These are phyloP conservation scores for Idaea aversata DNA, from an alignment of 2,888 invertebrate genomes.

Conservation along the genomic window DNA sequence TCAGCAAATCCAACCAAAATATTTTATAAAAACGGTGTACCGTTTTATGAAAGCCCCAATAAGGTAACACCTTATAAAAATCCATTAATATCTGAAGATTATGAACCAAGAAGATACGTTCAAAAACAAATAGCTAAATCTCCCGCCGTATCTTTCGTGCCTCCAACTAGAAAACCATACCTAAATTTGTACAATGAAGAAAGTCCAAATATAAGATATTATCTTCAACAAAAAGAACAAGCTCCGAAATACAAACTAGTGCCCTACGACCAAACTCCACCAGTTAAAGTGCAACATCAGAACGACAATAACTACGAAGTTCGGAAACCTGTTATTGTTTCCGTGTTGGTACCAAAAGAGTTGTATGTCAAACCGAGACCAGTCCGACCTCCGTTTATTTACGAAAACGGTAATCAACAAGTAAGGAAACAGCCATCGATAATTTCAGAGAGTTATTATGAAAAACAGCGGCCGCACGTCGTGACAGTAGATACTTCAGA, in stretches of 20 bases:
- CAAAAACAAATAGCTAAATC: conserved; percentile 50
- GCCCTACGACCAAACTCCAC: conserved; percentile 76
- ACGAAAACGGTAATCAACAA: conserved; percentile 50
- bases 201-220: conserved; percentile 57
- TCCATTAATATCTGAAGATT: conserved; percentile 46
- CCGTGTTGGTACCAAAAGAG: conserved; percentile 50
- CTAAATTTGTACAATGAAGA: conserved; percentile 54
- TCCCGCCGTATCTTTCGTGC: conserved; percentile 36
- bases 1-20: conserved; percentile 70
- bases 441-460: conserved; percentile 67
- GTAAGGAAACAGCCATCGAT: conserved; percentile 51
- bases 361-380: conserved; percentile 60
- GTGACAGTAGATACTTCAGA: conserved; percentile 48
- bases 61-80: conserved; percentile 52
- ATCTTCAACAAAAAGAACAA: conserved; percentile 59
- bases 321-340: conserved; percentile 47
- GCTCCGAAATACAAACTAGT: conserved; percentile 67
- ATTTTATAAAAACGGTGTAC: conserved; percentile 59
- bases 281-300: conserved; percentile 41
- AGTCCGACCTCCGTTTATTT: conserved; percentile 49
- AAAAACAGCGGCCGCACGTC: conserved; percentile 49
- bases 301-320: conserved; percentile 43
- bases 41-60: conserved; percentile 40
- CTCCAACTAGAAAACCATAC: conserved; percentile 54
- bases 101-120: conserved; percentile 45